Base-by-base conservation (phyloP, 2,113 vertebrate species). In the Pomatorhinus ruficollis region DNA sequence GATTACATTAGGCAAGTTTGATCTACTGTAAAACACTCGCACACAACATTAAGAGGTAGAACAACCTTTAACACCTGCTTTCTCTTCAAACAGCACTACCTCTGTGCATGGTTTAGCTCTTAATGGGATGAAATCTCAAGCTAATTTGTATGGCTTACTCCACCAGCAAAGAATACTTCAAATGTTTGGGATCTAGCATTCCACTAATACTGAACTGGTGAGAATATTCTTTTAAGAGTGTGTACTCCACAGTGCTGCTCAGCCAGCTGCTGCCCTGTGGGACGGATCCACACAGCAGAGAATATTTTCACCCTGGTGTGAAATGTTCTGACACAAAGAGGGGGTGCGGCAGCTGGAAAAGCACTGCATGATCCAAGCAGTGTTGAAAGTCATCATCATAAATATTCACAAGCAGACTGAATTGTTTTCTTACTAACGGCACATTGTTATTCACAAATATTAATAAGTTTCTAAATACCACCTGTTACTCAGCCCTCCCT, bases 1-100 rank as follows among this genome's bases (percentile, higher is more conserved):
- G 95, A 97, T 95, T 95, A 94, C 94, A 96, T 97, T 97, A 97
- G 94, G 95, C 91, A 96, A 97, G 91, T 96, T 31, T 97, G 95
- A 97, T 97, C 94, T 97, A 97, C 94, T 97, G 93, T 95, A 96
- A 97, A 97, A 95, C n/a, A 87, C 93, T 91, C 24, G 0, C 71
- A 82, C 44, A 94, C 75, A 96, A 87, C 94, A 83, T 86, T 93
- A 85, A 66, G 83, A 95, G 66, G 84, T 19, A 96, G 94, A 95
- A 96, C 90, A 95, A 97, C 93, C 95, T 97, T 97, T 97, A 97
- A 95, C 94, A 96, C 93, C 86, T 89, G 88, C 88, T 79, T 97
- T 96, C 85, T 96, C 93, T 96, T 95, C 96, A 97, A 97, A 96
- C 95, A 94, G 95, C 85, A 79, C 95, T 90, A 90, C 94, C 87